Conservation (phyloP, 2,888 invertebrate genomes). For the Idaea aversata region DNA sequence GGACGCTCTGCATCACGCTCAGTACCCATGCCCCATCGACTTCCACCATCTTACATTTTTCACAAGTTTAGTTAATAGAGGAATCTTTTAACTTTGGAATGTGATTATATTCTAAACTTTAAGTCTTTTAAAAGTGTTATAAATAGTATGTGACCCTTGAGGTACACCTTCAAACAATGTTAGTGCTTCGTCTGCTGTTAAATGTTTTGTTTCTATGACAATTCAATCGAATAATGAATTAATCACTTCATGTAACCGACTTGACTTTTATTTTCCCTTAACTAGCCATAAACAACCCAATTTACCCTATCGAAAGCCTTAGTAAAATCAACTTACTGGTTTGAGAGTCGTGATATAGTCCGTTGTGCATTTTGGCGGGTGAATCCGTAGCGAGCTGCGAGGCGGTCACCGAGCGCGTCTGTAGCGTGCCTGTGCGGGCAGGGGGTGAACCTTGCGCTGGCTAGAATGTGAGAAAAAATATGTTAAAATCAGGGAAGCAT, state of each 20-base stretch:
- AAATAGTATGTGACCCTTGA: too few relatives aligned
- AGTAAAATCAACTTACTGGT: constrained; percentile 73
- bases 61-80: constrained; percentile 11
- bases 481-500: not conserved
- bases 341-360: constrained; percentile 84
- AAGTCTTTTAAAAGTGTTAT: not conserved
- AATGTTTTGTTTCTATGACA: too few relatives aligned
- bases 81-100: too few relatives aligned
- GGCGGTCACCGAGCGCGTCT: constrained; percentile 94
- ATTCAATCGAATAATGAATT: too few relatives aligned
- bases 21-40: constrained; percentile 48
- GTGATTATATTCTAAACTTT: not conserved
- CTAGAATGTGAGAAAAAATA: constrained; percentile 29
- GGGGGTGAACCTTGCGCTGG: constrained; percentile 73
- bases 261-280: not conserved
- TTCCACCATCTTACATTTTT: constrained; percentile 70
- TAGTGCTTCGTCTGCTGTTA: not conserved
- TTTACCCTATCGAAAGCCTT: not conserved
- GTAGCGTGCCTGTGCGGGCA: constrained; percentile 90
- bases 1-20: constrained; percentile 83
- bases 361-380: constrained; percentile 90
- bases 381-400: constrained; percentile 95
- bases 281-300: not conserved
- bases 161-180: not conserved
- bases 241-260: too few relatives aligned